Evolutionary conservation across 1,140 invertebrate species (phyloP), one percentile per base, ranked within the genome.

Genomic region (Aplysia californica): DNA sequence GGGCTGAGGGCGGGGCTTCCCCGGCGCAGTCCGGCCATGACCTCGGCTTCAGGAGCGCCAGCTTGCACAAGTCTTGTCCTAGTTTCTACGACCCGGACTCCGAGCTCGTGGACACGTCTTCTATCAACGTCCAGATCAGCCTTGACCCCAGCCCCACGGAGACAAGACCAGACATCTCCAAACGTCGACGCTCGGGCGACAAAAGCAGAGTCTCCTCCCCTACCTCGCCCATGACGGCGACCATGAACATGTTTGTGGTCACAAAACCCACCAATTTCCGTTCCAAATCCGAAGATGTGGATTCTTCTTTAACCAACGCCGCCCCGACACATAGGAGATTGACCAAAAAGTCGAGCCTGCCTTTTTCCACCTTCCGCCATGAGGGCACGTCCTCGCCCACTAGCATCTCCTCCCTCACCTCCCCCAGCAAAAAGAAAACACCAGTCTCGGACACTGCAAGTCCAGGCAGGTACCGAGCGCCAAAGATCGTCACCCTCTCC

Each of bases 1-100:
- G 56, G 35, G 70, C 70, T 23, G 70, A 61, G 36, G 70, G 55
- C 3, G 70, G 70, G 20, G 21, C 44, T n/a, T 50, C 44, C 10
- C 44, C 44, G n/a, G 44, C n/a, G 44, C 44, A n/a, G 10, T 10
- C 10, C 10, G 10, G 26, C 0, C 39, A 56, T 21, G 3, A 38
- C 39, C n/a, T 15, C 21, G 36, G 41, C 35, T 18, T 56, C 10
- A 6, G 5, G 44, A 18, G 3, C n/a, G 26, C 21, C 55, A 21
- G 26, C 0, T 20, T 72, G 1, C 55, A 61, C 36, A 61, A 23
- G 15, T 72, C 70, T 31, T 70, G 68, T n/a, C 68, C 68, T 20
- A 70, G 31, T 35, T 56, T 70, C 23, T 55, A n/a, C 29, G 18
- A 56, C 5, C 31, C 55, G 29, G 61, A 35, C 21, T 33, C 35